Evolutionary conservation across 2,113 vertebrate genomes (phyloP).

Genomic region (Candoia aspera): DNA sequence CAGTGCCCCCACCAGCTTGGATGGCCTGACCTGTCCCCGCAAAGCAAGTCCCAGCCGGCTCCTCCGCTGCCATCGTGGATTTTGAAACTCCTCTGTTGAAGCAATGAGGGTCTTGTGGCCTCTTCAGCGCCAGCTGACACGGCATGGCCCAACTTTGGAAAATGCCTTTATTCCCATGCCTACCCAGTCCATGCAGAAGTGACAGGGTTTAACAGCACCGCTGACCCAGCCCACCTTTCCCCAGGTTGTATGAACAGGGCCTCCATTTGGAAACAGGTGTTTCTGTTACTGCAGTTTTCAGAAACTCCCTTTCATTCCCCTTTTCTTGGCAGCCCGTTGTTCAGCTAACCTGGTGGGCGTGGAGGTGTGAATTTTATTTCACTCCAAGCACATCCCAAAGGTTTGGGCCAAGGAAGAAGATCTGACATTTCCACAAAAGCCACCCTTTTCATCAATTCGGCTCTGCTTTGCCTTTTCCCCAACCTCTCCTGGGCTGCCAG

Average conservation of each 20-base stretch:
- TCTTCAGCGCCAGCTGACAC: no score
- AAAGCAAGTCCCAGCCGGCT: neutral
- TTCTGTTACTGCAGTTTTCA: neutral
- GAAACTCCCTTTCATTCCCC: neutral
- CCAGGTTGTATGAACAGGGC: no score
- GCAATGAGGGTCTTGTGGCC: no score
- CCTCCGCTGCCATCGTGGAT: no score
- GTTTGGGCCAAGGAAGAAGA: neutral
- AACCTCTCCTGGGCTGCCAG: neutral
- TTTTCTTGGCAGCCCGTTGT: neutral
- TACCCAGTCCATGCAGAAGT: no score
- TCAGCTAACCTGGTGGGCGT: neutral
- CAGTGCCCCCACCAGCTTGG: neutral
- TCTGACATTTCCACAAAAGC: no score
- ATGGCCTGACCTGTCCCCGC: neutral
- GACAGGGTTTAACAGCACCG: no score
- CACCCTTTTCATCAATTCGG: neutral
- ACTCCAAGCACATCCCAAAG: neutral
- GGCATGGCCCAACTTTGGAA: no score
- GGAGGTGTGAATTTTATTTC: neutral
- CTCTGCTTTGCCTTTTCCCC: neutral
- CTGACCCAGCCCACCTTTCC: no score
- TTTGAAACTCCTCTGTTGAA: no score
- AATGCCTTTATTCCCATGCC: no score
- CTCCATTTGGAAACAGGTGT: neutral